Evolutionary conservation across 1,140 invertebrate genomes (phyloP).

Genomic region (Agrilus planipennis): DNA sequence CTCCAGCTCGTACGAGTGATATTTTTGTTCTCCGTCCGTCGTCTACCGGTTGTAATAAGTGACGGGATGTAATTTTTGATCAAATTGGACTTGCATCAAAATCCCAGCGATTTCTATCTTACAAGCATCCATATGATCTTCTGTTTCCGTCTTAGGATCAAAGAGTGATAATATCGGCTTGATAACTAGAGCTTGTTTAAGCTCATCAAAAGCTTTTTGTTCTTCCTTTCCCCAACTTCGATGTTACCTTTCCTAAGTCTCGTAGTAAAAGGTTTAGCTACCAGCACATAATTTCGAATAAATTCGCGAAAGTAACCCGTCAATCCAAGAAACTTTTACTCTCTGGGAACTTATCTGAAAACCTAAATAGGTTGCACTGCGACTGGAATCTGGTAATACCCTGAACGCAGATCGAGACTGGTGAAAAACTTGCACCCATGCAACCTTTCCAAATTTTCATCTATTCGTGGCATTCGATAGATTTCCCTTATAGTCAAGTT

Average conservation of each 20-base stretch:
- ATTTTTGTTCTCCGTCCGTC: constrained; percentile 31
- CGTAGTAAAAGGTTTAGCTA: constrained; percentile 20
- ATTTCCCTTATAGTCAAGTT: constrained; percentile 17
- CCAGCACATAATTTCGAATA: constrained; percentile 21
- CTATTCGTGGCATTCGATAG: constrained; percentile 23
- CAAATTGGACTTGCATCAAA: constrained; percentile 19
- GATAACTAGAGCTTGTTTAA: neutral
- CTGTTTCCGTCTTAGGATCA: constrained; percentile 22
- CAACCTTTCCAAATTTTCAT: constrained; percentile 27
- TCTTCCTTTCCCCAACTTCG: constrained; percentile 11
- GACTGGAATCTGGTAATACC: constrained; percentile 20
- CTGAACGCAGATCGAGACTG: constrained; percentile 19
- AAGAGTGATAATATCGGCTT: constrained; percentile 28
- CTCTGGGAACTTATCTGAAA: too few species aligned
- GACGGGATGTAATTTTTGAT: constrained; percentile 25
- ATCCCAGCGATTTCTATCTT: constrained; percentile 22
- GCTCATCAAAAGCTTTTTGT: constrained; percentile 7
- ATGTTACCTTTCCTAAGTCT: constrained; percentile 22
- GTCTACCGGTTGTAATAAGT: constrained; percentile 33
- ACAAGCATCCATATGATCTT: constrained; percentile 24
- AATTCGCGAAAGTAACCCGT: constrained; percentile 26
- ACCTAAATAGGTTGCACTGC: too few species aligned
- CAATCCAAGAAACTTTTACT: constrained; percentile 7
- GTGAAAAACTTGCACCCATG: constrained; percentile 18
- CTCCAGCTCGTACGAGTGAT: constrained; percentile 35